Evolutionary conservation across 1,140 invertebrate species (phyloP).

Genomic region (Spodoptera frugiperda): DNA sequence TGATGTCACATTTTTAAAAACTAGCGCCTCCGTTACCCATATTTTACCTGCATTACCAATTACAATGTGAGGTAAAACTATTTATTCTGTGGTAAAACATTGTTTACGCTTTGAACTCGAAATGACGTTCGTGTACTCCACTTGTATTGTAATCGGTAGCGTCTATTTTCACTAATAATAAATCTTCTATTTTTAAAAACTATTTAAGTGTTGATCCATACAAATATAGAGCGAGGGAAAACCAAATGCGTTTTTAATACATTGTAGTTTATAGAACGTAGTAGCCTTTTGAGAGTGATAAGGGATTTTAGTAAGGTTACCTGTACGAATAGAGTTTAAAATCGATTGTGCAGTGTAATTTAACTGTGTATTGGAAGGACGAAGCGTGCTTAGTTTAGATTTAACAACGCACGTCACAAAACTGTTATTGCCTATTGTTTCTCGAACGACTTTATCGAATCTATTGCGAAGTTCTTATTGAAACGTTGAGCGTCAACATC

Average conservation of each 20-base stretch:
- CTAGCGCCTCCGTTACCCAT: neutral
- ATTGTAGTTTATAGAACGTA: no score
- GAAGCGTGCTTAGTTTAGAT: constrained; percentile 4
- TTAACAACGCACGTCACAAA: constrained; percentile 2
- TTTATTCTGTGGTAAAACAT: neutral
- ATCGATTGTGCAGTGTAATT: neutral
- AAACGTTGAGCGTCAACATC: neutral
- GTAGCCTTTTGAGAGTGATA: no score
- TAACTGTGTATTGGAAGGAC: constrained; percentile 1
- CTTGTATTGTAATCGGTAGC: neutral
- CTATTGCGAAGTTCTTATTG: neutral
- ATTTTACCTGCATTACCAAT: neutral
- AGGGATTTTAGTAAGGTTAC: no score
- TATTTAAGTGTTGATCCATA: neutral
- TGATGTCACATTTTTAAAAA: neutral
- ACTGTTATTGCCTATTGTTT: constrained; percentile 29
- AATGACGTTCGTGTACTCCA: neutral
- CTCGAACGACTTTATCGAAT: constrained; percentile 8
- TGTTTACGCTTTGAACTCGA: constrained; percentile 7
- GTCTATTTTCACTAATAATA: constrained; percentile 16
- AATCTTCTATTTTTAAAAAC: constrained; percentile 11
- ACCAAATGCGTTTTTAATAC: neutral
- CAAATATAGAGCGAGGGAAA: neutral
- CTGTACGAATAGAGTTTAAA: neutral
- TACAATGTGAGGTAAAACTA: constrained; percentile 12